A percentile compares a stretch with the other conserved stretches of the same genome.
These are phyloP conservation scores for Echinometra lucunter DNA, from an alignment of 53 echinoderm and acorn worm genomes.

Conservation along the genomic window DNA sequence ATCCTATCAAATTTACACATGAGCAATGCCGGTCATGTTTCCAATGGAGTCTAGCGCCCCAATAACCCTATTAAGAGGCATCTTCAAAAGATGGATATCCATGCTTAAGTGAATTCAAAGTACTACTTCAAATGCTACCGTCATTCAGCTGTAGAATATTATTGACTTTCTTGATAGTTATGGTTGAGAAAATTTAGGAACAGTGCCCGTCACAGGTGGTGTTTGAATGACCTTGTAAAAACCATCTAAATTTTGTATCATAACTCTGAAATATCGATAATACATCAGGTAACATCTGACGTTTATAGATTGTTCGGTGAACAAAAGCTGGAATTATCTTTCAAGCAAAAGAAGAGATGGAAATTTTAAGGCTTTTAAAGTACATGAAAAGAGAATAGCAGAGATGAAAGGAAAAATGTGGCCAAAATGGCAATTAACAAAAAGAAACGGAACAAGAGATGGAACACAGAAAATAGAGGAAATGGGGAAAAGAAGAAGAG, in stretches of 20 bases:
- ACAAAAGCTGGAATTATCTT: background rate
- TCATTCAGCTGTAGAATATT: background rate
- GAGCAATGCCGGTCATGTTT: background rate
- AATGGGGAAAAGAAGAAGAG: background rate
- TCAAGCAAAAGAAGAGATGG: background rate
- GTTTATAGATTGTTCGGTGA: background rate
- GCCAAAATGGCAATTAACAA: background rate
- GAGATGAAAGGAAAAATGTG: background rate
- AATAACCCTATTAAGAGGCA: background rate
- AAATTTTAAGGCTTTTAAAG: background rate
- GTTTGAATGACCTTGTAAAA: background rate
- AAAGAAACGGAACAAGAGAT: background rate
- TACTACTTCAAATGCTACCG: background rate
- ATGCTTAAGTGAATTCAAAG: background rate
- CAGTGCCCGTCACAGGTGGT: background rate
- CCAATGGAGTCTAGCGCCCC: background rate
- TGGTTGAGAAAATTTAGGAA: background rate
- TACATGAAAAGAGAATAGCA: background rate
- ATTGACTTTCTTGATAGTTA: background rate
- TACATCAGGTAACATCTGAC: background rate
- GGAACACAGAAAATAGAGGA: background rate
- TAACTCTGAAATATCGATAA: background rate
- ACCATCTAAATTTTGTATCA: background rate
- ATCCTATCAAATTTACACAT: conserved; percentile 15
- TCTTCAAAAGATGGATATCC: background rate